Evolutionary conservation across 2,888 invertebrate species (phyloP).

Genomic region (Philaethria dido): DNA sequence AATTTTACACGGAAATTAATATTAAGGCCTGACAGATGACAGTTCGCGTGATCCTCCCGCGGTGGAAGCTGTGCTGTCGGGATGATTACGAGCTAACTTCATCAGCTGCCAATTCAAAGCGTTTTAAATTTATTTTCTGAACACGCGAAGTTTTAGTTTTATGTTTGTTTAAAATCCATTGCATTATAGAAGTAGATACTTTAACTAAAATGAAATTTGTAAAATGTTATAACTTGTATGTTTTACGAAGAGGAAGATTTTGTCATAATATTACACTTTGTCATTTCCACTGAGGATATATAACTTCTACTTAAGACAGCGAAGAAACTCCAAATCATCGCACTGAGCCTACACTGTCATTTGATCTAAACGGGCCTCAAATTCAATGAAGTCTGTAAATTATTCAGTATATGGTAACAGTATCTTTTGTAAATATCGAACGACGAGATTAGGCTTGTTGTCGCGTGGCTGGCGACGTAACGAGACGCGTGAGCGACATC

Average conservation of each 20-base stretch:
- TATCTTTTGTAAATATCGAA: conserved; percentile 30
- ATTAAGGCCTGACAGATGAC: conserved; percentile 75
- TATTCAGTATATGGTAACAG: conserved; percentile 17
- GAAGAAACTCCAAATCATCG: too few relatives aligned
- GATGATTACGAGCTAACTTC: conserved; percentile 32
- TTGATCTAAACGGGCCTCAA: neutral
- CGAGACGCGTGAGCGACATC: conserved; percentile 73
- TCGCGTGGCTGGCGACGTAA: conserved; percentile 67
- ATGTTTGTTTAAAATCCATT: conserved; percentile 2
- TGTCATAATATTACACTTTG: too few relatives aligned
- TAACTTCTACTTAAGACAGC: too few relatives aligned
- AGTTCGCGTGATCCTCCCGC: conserved; percentile 55
- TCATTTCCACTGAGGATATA: too few relatives aligned
- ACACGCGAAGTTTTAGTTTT: conserved; percentile 20
- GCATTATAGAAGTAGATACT: neutral
- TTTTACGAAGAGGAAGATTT: neutral
- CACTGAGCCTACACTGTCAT: neutral
- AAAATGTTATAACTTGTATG: neutral
- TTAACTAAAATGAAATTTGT: too few relatives aligned
- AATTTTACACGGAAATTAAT: conserved; percentile 77
- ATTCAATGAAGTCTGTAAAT: neutral
- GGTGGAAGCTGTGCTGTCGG: conserved; percentile 31
- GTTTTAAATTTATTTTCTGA: conserved; percentile 23
- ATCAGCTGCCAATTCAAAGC: conserved; percentile 34
- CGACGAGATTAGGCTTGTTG: conserved; percentile 53